Base-by-base conservation (phyloP, 2,113 vertebrate species). In the Chrysemys picta region DNA sequence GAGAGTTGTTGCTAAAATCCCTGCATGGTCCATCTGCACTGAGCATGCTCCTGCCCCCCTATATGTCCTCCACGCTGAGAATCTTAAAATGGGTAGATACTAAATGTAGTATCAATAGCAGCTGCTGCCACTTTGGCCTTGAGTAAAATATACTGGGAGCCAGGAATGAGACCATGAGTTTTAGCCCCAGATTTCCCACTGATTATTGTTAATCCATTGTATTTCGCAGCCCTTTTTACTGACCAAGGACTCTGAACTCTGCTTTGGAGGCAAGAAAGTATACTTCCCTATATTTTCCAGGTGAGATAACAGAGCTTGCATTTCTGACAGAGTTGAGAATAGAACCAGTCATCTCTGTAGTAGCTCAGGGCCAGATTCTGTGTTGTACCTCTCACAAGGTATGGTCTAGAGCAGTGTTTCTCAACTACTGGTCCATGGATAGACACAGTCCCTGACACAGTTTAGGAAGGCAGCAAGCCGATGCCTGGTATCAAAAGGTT, bases 291-390 rank as follows among this genome's bases (percentile, higher is more conserved):
- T 29, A 0, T 85, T 95, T 91, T 85, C 21, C 22, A 81, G 84
- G 89, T 50, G 4, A 50, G 50, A 50, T 14, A 91, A 80, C 69
- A 90, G 57, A 65, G 29, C 14, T 65, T 65, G 62, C 2, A 82
- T 89, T 95, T 89, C 9, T 92, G 25, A 72, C 86, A 82, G 57
- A 94, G 93, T 76, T 86, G 89, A 69, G 65, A 78, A 82, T 17
- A 86, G 82, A 93, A 88, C 85, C 42, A 82, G 10, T 45, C 50
- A 88, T 22, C 42, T 87, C 59, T 94, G 50, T 7, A 8, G 69
- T 90, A 84, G 54, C 25, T 89, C 89, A 94, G 79, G 80, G 5
- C 53, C 89, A 10, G 85, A 8, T 95, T 95, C 72, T 89, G 56
- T 82, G 13, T 50, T 25, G 50, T 91, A 54, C 59, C 62, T 25